Evolutionary conservation across 1,140 invertebrate species (phyloP).

Genomic region (Psix sp.): DNA sequence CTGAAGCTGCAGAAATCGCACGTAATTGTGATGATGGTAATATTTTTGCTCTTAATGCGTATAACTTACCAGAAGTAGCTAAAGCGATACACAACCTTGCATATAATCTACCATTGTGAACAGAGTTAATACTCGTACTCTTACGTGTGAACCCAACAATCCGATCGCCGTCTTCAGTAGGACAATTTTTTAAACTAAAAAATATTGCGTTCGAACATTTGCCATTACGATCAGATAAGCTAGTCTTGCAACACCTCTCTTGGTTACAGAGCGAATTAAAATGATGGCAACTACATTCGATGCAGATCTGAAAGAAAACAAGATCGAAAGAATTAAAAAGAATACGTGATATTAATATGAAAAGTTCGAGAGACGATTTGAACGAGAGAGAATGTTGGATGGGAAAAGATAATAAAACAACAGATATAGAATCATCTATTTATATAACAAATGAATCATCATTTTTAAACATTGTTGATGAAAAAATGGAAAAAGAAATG

Average conservation of each 20-base stretch:
- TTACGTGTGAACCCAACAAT: conserved; percentile 8
- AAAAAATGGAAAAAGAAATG: too few species aligned
- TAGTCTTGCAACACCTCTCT: conserved; percentile 7
- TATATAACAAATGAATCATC: too few species aligned
- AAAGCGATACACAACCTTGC: conserved; percentile 15
- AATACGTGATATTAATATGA: too few species aligned
- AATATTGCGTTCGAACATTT: conserved; percentile 18
- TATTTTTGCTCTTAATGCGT: conserved; percentile 21
- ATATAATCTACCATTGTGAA: conserved; percentile 26
- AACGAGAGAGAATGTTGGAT: too few species aligned
- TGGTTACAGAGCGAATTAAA: background rate
- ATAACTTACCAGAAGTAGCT: conserved; percentile 15
- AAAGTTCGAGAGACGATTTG: too few species aligned
- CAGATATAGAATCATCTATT: too few species aligned
- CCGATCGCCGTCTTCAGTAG: conserved; percentile 10
- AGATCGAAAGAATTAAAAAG: too few species aligned
- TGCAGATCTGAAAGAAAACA: too few species aligned
- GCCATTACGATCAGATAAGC: conserved; percentile 15
- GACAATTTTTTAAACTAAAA: conserved; percentile 28
- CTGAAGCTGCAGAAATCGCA: conserved; percentile 1
- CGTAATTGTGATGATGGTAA: conserved; percentile 1
- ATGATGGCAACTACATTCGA: too few species aligned
- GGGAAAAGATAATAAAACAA: too few species aligned
- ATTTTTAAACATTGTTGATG: too few species aligned
- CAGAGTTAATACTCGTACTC: conserved; percentile 14